Evolutionary conservation across 2,888 invertebrate species (phyloP), one percentile per base, ranked within the genome.

Genomic region (Drosophila dives): DNA sequence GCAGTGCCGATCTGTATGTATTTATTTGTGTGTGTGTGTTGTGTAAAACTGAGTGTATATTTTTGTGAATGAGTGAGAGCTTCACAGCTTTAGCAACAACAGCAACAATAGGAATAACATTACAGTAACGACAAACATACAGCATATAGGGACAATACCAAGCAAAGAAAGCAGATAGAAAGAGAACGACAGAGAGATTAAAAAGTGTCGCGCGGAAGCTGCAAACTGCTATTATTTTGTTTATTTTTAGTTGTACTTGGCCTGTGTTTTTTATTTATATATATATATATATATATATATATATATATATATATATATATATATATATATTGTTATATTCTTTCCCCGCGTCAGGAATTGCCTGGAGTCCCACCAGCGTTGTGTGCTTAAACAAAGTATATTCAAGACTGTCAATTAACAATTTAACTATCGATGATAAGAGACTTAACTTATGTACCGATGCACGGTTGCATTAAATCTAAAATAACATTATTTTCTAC

Each of bases 1-100:
- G 20, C 40, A 65, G 61, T 36, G 48, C 38, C 58, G 29, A n/a
- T 51, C 12, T 7, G 36, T 55, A 54, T 40, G 20, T 54, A 26
- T 42, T 23, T 55, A n/a, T 51, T 4, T 50, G 56, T 48, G 32
- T 69, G 50, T 45, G 33, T 67, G 38, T 71, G 38, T 49, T 34
- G 12, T 34, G 34, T 49, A 42, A 48, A 50, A 23, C 26, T 55
- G 7, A 38, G 12, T 12, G 17, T 11, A 12, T 2, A 20, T 26
- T 4, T 26, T 38, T 55, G 55, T 55, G 38, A 55, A 55, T 55
- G 55, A 59, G 70, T 29, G 34, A 23, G 56, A 61, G 49, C 58
- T 20, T 38, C 45, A 45, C 15, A 45, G 20, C 15, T 15, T 20
- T 45, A 54, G 12, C 48, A 64, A 38, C 26, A 70, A 29, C 49